These are phyloP conservation scores for Leptopilina drosophilae DNA, from an alignment of 2,888 invertebrate species.

Conservation along the genomic window DNA sequence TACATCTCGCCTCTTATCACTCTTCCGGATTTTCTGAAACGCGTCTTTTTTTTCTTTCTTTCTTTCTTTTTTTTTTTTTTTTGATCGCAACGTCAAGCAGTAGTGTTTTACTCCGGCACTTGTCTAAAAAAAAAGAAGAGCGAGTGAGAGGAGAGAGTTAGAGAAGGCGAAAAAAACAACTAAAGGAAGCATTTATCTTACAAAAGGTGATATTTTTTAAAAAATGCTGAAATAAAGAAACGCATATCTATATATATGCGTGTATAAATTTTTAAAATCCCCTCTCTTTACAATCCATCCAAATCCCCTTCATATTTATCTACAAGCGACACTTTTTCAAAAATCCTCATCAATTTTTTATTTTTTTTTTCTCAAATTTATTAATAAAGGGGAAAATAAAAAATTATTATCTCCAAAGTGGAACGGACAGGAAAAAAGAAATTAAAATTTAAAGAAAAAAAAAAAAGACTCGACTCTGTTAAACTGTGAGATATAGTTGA, in stretches of 20 bases:
- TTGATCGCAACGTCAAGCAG: conserved; percentile 20
- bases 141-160: too few species aligned
- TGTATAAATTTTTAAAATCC: background rate
- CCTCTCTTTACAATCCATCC: background rate
- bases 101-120: conserved; percentile 10
- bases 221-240: conserved; percentile 11
- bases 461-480: background rate
- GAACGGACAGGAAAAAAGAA: background rate
- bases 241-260: background rate
- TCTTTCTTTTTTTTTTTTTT: background rate
- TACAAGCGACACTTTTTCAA: background rate
- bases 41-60: background rate
- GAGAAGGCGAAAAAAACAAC: conserved; percentile 8
- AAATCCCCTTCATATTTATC: background rate
- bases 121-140: background rate
- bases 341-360: background rate
- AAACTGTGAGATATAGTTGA: conserved; percentile 22
- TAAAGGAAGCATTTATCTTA: conserved; percentile 35
- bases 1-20: conserved; percentile 30
- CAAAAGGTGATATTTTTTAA: conserved; percentile 22
- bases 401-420: background rate
- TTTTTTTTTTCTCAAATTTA: too few species aligned
- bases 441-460: background rate
- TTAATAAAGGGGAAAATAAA: background rate
- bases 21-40: conserved; percentile 34